Evolutionary conservation across 2,888 invertebrate species (phyloP), one percentile per base, ranked within the genome.

Genomic region (Drosophila ezoana): DNA sequence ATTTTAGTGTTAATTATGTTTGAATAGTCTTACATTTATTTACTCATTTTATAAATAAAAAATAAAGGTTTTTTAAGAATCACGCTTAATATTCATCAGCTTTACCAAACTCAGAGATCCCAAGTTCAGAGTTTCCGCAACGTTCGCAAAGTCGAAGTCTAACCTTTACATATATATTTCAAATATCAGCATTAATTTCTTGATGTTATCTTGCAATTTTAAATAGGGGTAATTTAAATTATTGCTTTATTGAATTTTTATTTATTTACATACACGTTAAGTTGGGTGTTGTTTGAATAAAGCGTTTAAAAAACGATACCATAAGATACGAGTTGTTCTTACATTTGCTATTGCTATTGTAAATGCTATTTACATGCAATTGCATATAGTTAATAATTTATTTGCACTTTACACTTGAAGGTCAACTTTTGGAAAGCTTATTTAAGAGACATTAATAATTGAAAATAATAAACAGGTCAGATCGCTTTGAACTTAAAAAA

Each of bases 391-490:
- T 54, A 54, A 52, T 47, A 53, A 60, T 65, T 60, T 71, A 70
- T 77, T 77, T 67, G 71, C 74, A 77, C 58, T 74, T 76, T 62
- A 75, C 57, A 81, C 61, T 65, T 72, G 70, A 77, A 77, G 77
- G 79, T 84, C 70, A 85, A 83, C 78, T 83, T 83, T 82, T 82
- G 70, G 57, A 83, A 82, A 82, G 75, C 72, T 57, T 71, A 61
- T 62, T 54, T 58, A 69, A 49, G 37, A 63, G 37, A 76, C 33
- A 40, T 57, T 44, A 14, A 28, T 8, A 28, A 28, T 28, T 8
- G 28, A 28, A 54, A 44, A 41, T n/a, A 33, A 37, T 18, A 59
- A 58, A 53, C 47, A 48, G 14, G 54, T 40, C 48, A 56, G 16
- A 49, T 62, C 45, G 52, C 52, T 66, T 61, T 74, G 1, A 52